Conservation (phyloP, 2,113 vertebrate genomes). For the Heloderma charlesbogerti region DNA sequence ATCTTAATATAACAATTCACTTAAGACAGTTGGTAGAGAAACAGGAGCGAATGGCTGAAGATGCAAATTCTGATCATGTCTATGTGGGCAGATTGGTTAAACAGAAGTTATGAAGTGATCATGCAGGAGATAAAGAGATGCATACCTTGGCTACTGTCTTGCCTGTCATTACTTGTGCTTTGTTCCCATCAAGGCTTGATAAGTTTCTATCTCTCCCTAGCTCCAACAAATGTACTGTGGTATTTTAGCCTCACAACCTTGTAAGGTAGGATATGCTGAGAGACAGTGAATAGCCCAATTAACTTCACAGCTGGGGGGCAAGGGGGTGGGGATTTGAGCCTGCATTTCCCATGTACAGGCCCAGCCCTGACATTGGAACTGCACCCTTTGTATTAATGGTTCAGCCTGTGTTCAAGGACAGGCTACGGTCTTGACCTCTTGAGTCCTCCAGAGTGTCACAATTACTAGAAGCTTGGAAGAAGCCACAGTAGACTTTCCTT, state of each 20-base stretch:
- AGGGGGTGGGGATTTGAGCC: neutral
- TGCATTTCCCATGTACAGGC: neutral
- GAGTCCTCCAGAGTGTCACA: neutral
- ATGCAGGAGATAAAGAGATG: neutral
- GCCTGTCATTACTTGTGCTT: neutral
- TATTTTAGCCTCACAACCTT: neutral
- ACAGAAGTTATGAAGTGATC: neutral
- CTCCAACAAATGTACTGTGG: neutral
- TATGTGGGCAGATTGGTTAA: neutral
- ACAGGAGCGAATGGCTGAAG: neutral
- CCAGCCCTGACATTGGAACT: neutral
- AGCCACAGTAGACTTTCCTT: neutral
- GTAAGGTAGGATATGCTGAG: neutral
- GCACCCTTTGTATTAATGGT: neutral
- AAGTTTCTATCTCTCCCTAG: neutral
- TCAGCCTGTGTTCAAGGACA: neutral
- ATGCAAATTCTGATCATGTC: neutral
- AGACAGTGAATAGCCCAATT: too few relatives aligned
- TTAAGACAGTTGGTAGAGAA: neutral
- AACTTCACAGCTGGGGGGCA: neutral
- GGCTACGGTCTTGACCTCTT: conserved; percentile 11
- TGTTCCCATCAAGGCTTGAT: neutral
- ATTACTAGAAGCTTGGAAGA: conserved; percentile 5
- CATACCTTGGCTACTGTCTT: neutral
- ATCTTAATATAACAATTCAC: neutral